Evolutionary conservation across 2,113 vertebrate species (phyloP).

Genomic region (Sula dactylatra): DNA sequence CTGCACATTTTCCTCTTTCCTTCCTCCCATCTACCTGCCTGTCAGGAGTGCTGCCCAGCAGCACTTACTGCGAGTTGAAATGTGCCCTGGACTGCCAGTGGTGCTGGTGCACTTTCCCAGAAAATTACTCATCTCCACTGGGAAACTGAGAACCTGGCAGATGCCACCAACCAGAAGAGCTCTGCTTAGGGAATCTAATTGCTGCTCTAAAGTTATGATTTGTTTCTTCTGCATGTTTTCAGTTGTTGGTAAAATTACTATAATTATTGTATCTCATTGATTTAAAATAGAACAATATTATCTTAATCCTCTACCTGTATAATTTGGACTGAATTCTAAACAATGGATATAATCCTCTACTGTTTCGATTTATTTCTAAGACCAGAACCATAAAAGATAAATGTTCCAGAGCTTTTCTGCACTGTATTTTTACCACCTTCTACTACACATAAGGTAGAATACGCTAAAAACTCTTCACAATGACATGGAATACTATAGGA

Average conservation of each 20-base stretch:
- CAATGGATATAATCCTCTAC: not conserved
- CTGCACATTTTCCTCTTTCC: not conserved
- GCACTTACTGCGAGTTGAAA: not conserved
- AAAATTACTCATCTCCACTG: not conserved
- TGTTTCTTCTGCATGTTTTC: not conserved
- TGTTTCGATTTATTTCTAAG: not conserved
- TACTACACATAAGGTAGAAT: not conserved
- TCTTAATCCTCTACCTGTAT: not conserved
- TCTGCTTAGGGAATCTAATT: not conserved
- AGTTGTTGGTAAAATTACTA: not conserved
- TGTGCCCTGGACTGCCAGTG: not conserved
- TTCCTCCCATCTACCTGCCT: not conserved
- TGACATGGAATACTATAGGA: not conserved
- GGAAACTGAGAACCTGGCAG: not conserved
- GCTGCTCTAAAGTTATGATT: not conserved
- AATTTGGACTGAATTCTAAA: not conserved
- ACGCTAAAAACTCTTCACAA: not conserved
- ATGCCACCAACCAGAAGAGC: not conserved
- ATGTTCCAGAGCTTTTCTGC: not conserved
- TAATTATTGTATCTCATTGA: not conserved
- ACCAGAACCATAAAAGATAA: not conserved
- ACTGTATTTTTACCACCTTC: not conserved
- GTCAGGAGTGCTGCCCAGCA: not conserved
- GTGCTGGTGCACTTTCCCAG: not conserved
- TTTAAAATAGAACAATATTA: not conserved